phyloP scores from a whole-genome alignment of 2,888 invertebrate genomes.

The Aromia moschata region DNA sequence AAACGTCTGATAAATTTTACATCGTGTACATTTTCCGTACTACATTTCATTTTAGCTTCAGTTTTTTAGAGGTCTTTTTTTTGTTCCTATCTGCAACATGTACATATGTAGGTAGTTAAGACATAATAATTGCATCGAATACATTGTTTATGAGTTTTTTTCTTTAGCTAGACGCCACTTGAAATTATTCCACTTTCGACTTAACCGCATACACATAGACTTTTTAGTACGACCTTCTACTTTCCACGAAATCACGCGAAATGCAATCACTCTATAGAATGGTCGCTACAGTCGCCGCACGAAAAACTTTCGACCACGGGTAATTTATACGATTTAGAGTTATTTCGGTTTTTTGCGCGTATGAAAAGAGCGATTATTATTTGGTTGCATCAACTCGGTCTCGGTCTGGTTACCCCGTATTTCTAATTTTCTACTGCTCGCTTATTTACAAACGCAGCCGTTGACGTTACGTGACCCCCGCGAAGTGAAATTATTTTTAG shows the following conservation, averaged over 20 bases:
- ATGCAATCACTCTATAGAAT: slow-evolving; percentile 5
- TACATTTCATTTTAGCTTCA: no score
- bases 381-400: slow-evolving; percentile 34
- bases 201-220: not conserved
- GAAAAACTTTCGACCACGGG: slow-evolving; percentile 14
- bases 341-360: slow-evolving; percentile 28
- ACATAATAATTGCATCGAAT: no score
- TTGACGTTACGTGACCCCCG: slow-evolving; percentile 38
- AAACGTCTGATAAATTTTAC: no score
- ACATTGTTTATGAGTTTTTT: no score
- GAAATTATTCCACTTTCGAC: slow-evolving; percentile 13
- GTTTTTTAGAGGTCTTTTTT: no score
- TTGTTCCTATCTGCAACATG: no score
- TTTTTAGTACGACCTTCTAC: slow-evolving; percentile 11
- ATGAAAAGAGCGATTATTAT: slow-evolving; percentile 31
- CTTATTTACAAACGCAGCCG: slow-evolving; percentile 19
- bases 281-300: not conserved
- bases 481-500: slow-evolving; percentile 43
- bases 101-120: no score
- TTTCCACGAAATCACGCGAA: slow-evolving; percentile 3
- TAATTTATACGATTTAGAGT: slow-evolving; percentile 18
- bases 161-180: no score
- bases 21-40: no score
- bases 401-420: slow-evolving; percentile 43
- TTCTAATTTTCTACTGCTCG: slow-evolving; percentile 43